phyloP scores from a whole-genome alignment of 2,888 invertebrate genomes.

The Leptinotarsa tumamoca region DNA sequence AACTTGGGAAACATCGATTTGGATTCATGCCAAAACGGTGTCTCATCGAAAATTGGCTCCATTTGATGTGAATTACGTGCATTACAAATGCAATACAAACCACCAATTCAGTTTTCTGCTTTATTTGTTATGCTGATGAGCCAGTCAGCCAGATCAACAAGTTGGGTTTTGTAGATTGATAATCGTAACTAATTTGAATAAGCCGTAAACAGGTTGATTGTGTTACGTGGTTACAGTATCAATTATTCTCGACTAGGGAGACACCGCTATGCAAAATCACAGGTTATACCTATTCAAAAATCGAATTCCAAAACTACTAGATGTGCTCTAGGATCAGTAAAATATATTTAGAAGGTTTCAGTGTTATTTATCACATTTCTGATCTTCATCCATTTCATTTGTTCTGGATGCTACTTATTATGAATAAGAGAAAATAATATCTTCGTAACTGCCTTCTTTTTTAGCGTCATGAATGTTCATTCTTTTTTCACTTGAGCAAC shows the following conservation, averaged over 20 bases:
- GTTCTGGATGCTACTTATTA: too few species aligned
- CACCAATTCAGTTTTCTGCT: slow-evolving; percentile 15
- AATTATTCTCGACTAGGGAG: background rate
- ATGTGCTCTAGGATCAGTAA: too few species aligned
- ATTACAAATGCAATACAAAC: slow-evolving; percentile 7
- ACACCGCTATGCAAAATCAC: too few species aligned
- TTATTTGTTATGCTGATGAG: slow-evolving; percentile 18
- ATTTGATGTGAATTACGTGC: slow-evolving; percentile 8
- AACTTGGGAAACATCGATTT: slow-evolving; percentile 11
- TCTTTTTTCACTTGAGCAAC: too few species aligned
- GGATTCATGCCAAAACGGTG: background rate
- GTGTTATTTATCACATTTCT: too few species aligned
- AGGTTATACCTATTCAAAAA: too few species aligned
- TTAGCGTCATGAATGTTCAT: too few species aligned
- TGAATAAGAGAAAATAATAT: too few species aligned
- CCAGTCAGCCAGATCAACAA: slow-evolving; percentile 3
- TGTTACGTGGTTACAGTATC: background rate
- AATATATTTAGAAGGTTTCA: too few species aligned
- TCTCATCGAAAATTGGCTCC: slow-evolving; percentile 4
- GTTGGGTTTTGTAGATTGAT: slow-evolving; percentile 3
- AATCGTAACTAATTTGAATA: slow-evolving; percentile 14
- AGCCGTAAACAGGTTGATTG: background rate
- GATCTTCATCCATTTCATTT: too few species aligned
- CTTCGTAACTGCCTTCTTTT: too few species aligned
- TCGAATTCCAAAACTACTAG: too few species aligned